Base-by-base conservation (phyloP, 1,140 invertebrate species). In the Paraescarpia echinospica region DNA sequence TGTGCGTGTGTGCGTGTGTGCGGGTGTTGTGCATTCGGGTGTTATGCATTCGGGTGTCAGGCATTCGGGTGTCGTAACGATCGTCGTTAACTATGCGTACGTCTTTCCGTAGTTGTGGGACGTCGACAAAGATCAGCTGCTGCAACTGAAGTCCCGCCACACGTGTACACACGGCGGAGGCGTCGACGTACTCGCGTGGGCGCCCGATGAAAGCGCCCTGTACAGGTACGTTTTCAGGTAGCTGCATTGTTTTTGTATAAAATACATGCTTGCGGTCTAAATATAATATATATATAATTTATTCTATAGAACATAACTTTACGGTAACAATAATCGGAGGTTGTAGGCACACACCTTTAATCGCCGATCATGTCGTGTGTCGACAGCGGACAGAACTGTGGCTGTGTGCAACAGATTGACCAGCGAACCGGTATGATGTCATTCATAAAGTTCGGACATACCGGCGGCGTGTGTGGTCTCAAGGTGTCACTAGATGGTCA, bases 401-500 rank as follows among this genome's bases (percentile, higher is more conserved):
- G 92, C 48, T 48, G 89, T 41, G 89, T 92, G 34, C 89, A 89
- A 31, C 77, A 89, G 92, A 88, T 89, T 35, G 92, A 92, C 33
- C 77, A 89, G 34, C 59, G 92, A 34, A 31, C 41, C 35, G 77
- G 77, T 0, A 48, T 89, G 18, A 89, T 35, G 77, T 6, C 34
- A 2, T 88, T 92, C 22, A 89, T 34, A 6, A 35, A 89, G n/a
- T 31, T 92, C 8, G 89, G 34, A 5, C 98, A 99, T 95, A 97
- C 97, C 5, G 98, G 98, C 96, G 95, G 95, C 93, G 97, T 99
- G 34, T 99, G 98, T 96, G 98, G 98, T 1, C 95, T 99, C 0
- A 98, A 98, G 95, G 99, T 98, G 98, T 99, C 98, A 2, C 97
- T 97, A 0, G 98, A 99, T 96, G 98, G 98, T n/a, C 97, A 97